A percentile compares a stretch with the other conserved stretches of the same genome.
These are phyloP conservation scores for Danaus chrysippus DNA, from an alignment of 2,888 invertebrate genomes.

Conservation along the genomic window DNA sequence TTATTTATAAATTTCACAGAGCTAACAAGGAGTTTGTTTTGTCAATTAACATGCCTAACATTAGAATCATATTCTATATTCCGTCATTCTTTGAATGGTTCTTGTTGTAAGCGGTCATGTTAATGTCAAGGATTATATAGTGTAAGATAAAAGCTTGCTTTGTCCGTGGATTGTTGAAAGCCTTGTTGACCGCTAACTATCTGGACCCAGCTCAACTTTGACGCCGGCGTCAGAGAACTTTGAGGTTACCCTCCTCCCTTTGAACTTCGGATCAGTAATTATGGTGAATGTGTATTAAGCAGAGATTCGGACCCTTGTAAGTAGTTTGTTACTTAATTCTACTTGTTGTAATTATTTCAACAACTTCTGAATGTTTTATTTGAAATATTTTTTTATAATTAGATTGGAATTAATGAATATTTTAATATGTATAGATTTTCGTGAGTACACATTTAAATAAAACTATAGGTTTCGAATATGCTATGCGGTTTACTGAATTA, in stretches of 20 bases:
- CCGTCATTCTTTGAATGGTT: not conserved
- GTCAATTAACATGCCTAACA: not conserved
- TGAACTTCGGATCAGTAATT: constrained; percentile 23
- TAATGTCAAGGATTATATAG: constrained; percentile 6
- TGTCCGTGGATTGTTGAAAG: constrained; percentile 38
- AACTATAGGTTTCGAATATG: no score
- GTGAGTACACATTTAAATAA: no score
- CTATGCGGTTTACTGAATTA: no score
- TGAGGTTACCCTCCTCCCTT: constrained; percentile 28
- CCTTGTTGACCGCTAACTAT: constrained; percentile 45
- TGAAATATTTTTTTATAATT: not conserved
- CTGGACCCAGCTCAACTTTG: constrained; percentile 61
- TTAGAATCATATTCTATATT: not conserved
- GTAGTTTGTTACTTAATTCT: constrained; percentile 7
- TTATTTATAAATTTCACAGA: constrained; percentile 4
- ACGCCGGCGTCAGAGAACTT: constrained; percentile 43
- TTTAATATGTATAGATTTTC: no score
- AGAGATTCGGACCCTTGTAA: constrained; percentile 18
- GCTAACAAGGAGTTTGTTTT: not conserved
- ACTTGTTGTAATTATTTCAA: constrained; percentile 6
- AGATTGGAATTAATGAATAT: no score
- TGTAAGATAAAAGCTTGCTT: constrained; percentile 9
- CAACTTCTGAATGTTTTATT: constrained; percentile 7
- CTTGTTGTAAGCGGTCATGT: constrained; percentile 1
- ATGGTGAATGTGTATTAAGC: constrained; percentile 8